Evolutionary conservation across 2,888 invertebrate species (phyloP).

Genomic region (Pilophorus perplexus): DNA sequence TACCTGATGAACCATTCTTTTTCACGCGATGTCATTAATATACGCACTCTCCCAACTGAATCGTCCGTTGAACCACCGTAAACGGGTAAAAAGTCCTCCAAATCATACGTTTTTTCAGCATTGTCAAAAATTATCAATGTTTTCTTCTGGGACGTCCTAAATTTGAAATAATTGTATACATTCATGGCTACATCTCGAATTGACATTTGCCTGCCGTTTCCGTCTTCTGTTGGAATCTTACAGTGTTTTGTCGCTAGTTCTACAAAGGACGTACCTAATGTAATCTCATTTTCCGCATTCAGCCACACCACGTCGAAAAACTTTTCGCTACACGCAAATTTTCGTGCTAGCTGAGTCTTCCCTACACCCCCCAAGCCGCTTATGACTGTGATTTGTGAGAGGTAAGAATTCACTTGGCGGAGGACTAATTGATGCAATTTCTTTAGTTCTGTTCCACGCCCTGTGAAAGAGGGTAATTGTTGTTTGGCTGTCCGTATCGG

Average conservation of each 20-base stretch:
- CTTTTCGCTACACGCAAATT: neutral
- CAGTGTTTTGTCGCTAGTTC: neutral
- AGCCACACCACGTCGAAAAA: neutral
- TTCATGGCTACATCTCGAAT: neutral
- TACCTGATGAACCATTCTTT: neutral
- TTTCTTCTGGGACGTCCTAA: neutral
- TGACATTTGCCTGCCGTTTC: neutral
- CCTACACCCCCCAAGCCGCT: neutral
- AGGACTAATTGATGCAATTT: neutral
- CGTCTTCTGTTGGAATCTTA: neutral
- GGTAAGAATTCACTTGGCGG: neutral
- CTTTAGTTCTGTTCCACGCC: too few relatives aligned
- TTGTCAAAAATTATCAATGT: neutral
- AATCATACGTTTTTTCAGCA: neutral
- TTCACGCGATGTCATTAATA: neutral
- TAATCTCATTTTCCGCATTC: neutral
- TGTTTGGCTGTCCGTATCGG: too few relatives aligned
- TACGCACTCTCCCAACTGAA: neutral
- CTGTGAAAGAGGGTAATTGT: too few relatives aligned
- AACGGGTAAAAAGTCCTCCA: neutral
- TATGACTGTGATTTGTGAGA: neutral
- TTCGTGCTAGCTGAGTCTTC: neutral
- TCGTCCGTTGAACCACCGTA: too few relatives aligned
- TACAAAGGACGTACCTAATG: neutral
- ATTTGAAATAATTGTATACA: neutral